Evolutionary conservation across 2,113 vertebrate species (phyloP), one percentile per base, ranked within the genome.

Genomic region (Xerus inauris): DNA sequence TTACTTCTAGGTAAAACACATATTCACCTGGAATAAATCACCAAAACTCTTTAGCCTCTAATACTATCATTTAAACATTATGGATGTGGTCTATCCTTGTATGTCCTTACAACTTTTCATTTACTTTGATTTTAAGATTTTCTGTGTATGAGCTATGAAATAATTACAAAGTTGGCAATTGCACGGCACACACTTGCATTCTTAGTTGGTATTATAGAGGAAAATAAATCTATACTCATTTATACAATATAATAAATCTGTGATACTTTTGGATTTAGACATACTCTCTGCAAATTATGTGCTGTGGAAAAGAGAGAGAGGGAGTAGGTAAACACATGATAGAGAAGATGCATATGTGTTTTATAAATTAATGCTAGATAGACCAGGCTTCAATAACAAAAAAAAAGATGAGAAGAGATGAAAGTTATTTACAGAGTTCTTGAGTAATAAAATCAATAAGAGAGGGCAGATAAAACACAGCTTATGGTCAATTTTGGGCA

Each of bases 381-480:
- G 45, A 97, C 40, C 83, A 95, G 4, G 47, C 8, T 89, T 79
- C 11, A 3, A 14, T 62, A 81, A 47, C 94, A 87, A 65, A 94
- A 97, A 97, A 97, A 73, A 91, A 94, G 51, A 95, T 77, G 69
- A 87, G 71, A 90, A 88, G 71, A 79, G 0, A 72, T 94, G 49
- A 72, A 91, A 75, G 10, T 96, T 98, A 97, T 97, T 98, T 96
- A 92, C 32, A 86, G 88, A 69, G 76, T 96, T 96, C 94, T 97
- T 97, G 94, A 97, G 85, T 96, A 97, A 97, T 97, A 93, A 98
- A 97, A 97, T 96, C 89, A 95, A 64, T 73, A 85, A 5, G 0
- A 84, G 49, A 97, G 35, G 72, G 28, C 75, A 83, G 0, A 3
- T 85, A 22, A 51, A 94, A 97, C 51, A 95, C 97, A 96, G 79